Percentiles rank a stretch among this genome's conserved stretches.
Evolutionary conservation across 2,888 invertebrate species (phyloP).

Genomic region (Copidosoma aretas): DNA sequence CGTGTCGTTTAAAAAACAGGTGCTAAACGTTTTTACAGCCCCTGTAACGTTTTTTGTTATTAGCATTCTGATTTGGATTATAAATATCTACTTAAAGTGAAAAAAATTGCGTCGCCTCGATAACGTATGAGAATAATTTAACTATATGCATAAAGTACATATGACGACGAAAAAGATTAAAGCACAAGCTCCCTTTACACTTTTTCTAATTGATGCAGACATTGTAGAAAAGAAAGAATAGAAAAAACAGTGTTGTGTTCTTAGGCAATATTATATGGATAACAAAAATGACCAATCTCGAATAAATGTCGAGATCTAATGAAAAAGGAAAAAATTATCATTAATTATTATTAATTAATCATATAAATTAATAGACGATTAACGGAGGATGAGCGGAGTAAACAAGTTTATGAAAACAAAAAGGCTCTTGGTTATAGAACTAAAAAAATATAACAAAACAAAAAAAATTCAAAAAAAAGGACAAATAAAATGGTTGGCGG

Average conservation of each 20-base stretch:
- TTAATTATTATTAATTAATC: constrained; percentile 36
- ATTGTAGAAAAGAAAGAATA: constrained; percentile 27
- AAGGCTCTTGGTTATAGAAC: constrained; percentile 35
- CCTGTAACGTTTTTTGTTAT: neutral
- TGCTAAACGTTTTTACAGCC: neutral
- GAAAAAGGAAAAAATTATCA: constrained; percentile 33
- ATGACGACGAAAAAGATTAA: constrained; percentile 40
- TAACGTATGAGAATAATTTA: constrained; percentile 35
- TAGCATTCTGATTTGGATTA: neutral
- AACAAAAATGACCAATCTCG: constrained; percentile 33
- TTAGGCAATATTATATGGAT: constrained; percentile 41
- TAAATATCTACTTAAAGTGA: neutral
- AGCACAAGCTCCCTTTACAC: constrained; percentile 50
- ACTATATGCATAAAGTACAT: constrained; percentile 25
- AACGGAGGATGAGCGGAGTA: constrained; percentile 43
- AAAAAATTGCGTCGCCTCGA: constrained; percentile 29
- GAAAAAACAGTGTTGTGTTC: constrained; percentile 38
- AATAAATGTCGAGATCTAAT: constrained; percentile 28
- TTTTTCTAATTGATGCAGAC: constrained; percentile 50
- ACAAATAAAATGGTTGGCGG: constrained; percentile 13
- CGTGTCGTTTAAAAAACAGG: neutral
- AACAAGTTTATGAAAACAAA: constrained; percentile 29
- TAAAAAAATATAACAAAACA: constrained; percentile 4
- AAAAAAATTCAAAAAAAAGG: too few relatives aligned
- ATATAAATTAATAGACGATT: constrained; percentile 41